These are phyloP conservation scores for Chitala chitala DNA, from an alignment of 2,113 vertebrate genomes.

Conservation along the genomic window DNA sequence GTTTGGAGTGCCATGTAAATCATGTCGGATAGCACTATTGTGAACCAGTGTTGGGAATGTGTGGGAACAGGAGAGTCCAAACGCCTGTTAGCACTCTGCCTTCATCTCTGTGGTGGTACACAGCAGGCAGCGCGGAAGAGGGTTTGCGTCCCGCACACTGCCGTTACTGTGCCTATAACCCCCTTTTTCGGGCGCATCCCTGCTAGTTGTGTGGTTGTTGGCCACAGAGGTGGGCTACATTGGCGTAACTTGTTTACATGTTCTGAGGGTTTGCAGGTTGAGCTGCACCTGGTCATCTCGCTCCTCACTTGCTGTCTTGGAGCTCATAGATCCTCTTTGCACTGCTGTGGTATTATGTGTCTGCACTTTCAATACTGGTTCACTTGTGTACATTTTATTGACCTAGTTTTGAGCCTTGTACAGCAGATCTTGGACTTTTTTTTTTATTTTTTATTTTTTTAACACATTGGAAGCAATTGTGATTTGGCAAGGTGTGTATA, in stretches of 20 bases:
- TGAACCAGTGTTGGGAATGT: too few species aligned
- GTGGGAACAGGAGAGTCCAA: too few species aligned
- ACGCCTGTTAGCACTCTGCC: slow-evolving; percentile 20
- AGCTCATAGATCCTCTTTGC: background rate
- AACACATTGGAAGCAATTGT: slow-evolving; percentile 55
- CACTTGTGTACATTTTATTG: slow-evolving; percentile 44
- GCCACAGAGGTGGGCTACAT: too few species aligned
- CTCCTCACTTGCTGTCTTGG: too few species aligned
- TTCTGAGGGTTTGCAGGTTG: too few species aligned
- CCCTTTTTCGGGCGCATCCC: slow-evolving; percentile 26
- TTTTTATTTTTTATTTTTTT: slow-evolving; percentile 39
- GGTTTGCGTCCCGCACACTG: slow-evolving; percentile 27
- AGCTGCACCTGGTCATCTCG: too few species aligned
- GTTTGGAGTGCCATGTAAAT: slow-evolving; percentile 43
- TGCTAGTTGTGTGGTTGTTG: slow-evolving; percentile 41
- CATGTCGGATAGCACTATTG: slow-evolving; percentile 32
- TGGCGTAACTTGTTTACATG: too few species aligned
- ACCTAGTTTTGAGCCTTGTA: slow-evolving; percentile 40
- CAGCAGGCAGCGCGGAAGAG: slow-evolving; percentile 53
- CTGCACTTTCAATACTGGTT: slow-evolving; percentile 44
- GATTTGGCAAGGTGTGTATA: slow-evolving; percentile 48
- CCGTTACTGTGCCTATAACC: slow-evolving; percentile 20
- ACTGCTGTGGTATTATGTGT: slow-evolving; percentile 26
- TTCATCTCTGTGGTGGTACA: slow-evolving; percentile 24
- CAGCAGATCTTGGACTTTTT: slow-evolving; percentile 34